Evolutionary conservation across 2,113 vertebrate species (phyloP), one percentile per base, ranked within the genome.

Genomic region (Daubentonia madagascariensis): DNA sequence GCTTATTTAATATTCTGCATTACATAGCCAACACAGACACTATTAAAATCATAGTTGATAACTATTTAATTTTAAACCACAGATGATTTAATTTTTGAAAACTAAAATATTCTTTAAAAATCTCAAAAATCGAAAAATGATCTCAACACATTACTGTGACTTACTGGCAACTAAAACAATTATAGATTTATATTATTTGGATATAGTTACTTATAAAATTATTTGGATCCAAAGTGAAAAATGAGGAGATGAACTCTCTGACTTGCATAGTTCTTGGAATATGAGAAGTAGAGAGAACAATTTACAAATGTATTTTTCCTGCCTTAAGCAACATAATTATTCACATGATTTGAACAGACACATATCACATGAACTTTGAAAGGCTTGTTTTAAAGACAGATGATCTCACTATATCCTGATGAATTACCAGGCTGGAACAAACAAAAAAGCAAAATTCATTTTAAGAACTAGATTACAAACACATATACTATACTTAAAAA

Each of bases 21-120:
- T 78, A 88, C 11, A 48, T 1, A 68, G 7, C 30, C 59, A 93
- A 92, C 17, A 76, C 3, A 83, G 50, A 5, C 59, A 72, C 22
- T 65, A 73, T 75, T 81, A 73, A 0, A 86, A 87, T 73, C 63
- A 70, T 8, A 45, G 12, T 16, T 92, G 70, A 43, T 35, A 93
- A 40, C 61, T 85, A 68, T 45, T 93, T 88, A 88, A 93, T 79
- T 88, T 95, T 43, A 95, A 96, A 70, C n/a, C 52, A 96, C 0
- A n/a, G 23, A n/a, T 57, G 8, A 84, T 32, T 96, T 76, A 73
- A 86, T 30, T 95, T 85, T 78, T 90, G 30, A 91, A 96, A 93
- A 91, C 73, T 63, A 67, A 89, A 95, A 72, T 6, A 73, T 70
- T 61, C 78, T 97, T 85, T 85, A 92, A 92, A 96, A 94, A 79